phyloP scores from a whole-genome alignment of 1,140 invertebrate genomes.

The Orius laevigatus region DNA sequence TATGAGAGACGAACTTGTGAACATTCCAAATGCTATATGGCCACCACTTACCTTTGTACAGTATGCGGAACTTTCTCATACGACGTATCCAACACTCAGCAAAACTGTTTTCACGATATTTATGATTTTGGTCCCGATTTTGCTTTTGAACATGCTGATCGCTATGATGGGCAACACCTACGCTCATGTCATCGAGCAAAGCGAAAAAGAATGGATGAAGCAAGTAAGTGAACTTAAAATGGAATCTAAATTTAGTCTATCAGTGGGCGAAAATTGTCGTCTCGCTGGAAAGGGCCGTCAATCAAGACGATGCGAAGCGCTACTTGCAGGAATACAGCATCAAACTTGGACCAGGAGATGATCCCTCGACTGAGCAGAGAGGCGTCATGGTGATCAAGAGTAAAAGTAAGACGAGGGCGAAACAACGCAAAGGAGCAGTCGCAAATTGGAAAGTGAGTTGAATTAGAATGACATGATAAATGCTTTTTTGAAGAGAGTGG shows the following conservation, averaged over 20 bases:
- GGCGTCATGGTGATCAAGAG: constrained; percentile 97
- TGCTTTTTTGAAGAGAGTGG: constrained; percentile 48
- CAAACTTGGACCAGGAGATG: constrained; percentile 67
- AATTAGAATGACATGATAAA: constrained; percentile 14
- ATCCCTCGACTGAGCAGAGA: constrained; percentile 62
- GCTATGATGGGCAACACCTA: constrained; percentile 99
- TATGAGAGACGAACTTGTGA: too few species aligned
- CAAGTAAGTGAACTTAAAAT: constrained; percentile 46
- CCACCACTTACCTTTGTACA: constrained; percentile 30
- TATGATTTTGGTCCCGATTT: constrained; percentile 93
- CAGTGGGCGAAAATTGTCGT: constrained; percentile 98
- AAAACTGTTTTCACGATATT: constrained; percentile 93
- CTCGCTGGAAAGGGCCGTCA: constrained; percentile 80
- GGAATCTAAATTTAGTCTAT: too few species aligned
- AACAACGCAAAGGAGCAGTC: constrained; percentile 90
- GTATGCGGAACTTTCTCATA: constrained; percentile 80
- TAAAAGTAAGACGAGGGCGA: constrained; percentile 88
- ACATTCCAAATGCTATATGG: too few species aligned
- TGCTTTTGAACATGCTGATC: constrained; percentile 94
- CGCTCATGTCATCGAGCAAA: constrained; percentile 92
- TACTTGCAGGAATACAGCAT: constrained; percentile 93
- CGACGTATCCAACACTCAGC: constrained; percentile 75
- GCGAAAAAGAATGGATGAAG: constrained; percentile 97
- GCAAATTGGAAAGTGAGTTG: constrained; percentile 84
- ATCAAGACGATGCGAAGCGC: constrained; percentile 69